Evolutionary conservation across 2,888 invertebrate species (phyloP), one percentile per base, ranked within the genome.

Genomic region (Synanthedon vespiformis): DNA sequence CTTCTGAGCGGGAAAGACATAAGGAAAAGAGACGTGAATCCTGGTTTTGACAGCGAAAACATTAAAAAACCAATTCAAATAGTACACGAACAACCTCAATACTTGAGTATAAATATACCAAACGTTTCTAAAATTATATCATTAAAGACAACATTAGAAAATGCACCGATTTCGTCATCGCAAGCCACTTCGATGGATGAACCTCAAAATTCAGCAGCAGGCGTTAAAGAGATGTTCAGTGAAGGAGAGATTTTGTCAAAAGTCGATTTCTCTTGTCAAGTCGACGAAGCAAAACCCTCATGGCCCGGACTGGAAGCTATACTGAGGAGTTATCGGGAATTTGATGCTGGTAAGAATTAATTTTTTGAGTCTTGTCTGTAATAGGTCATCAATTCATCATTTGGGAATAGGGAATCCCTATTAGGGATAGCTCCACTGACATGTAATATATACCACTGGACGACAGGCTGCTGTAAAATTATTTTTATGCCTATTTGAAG

Each of bases 301-400:
- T 90, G 90, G 90, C 82, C 88, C 0, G 89, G 89, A 1, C 62
- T 89, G 4, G 80, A 89, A 49, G 77, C 77, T 8, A 63, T 90
- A n/a, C 72, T 86, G 54, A 84, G 77, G 58, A 83, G 81, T 47
- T 91, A 89, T 64, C 86, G 77, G 60, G 81, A 80, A 58, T 89
- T 83, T 69, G 86, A 87, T 56, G 74, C 77, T 79, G 89, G 91
- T 91, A 74, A 64, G 44, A 34, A 34, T 34, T 34, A 8, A 22
- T 22, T 22, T 22, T 4, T 22, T 22, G 4, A 22, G 22, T 18
- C 22, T 22, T 22, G 22, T 22, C 22, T 22, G 22, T 22, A 5
- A 5, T 22, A 5, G 1, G 22, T 22, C 5, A 22, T 4, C 16
- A n/a, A n/a, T n/a, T n/a, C n/a, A n/a, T n/a, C n/a, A n/a, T n/a